Conservation (phyloP, 2,797 vertebrate genomes). For the Fratercula arctica region DNA sequence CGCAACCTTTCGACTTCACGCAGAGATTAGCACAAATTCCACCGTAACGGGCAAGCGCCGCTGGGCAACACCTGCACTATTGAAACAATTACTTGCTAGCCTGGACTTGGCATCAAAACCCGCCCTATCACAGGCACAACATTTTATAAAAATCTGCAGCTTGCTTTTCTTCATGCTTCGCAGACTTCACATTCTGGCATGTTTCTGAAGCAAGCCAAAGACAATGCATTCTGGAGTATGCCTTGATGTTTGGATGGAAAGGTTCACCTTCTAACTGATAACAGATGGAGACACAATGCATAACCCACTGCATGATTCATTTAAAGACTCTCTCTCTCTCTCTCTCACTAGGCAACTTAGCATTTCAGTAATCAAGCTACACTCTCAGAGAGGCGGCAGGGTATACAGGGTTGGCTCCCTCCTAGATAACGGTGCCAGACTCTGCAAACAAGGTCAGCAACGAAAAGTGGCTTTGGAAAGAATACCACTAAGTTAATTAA, state of each 20-base stretch:
- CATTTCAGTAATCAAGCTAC: not conserved
- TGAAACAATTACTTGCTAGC: not conserved
- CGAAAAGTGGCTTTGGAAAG: not conserved
- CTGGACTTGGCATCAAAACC: not conserved
- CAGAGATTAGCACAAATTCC: not conserved
- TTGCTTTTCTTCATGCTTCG: not conserved
- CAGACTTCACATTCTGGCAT: not conserved
- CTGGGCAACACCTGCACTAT: not conserved
- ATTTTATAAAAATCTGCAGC: not conserved
- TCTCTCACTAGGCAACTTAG: not conserved
- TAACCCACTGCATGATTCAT: not conserved
- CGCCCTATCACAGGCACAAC: not conserved
- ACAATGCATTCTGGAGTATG: not conserved
- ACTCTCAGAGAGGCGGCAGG: not conserved
- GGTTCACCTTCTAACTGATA: not conserved
- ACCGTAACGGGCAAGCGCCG: accelerated
- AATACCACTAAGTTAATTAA: not conserved
- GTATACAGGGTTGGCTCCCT: not conserved
- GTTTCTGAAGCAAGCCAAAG: slow-evolving; percentile 1
- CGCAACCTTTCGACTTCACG: not conserved
- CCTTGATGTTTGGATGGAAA: not conserved
- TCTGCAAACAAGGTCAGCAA: not conserved
- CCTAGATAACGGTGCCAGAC: not conserved
- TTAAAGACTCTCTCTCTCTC: not conserved
- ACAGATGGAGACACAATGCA: not conserved